Conservation (phyloP, 2,113 vertebrate species). For the Burhinus oedicnemus region DNA sequence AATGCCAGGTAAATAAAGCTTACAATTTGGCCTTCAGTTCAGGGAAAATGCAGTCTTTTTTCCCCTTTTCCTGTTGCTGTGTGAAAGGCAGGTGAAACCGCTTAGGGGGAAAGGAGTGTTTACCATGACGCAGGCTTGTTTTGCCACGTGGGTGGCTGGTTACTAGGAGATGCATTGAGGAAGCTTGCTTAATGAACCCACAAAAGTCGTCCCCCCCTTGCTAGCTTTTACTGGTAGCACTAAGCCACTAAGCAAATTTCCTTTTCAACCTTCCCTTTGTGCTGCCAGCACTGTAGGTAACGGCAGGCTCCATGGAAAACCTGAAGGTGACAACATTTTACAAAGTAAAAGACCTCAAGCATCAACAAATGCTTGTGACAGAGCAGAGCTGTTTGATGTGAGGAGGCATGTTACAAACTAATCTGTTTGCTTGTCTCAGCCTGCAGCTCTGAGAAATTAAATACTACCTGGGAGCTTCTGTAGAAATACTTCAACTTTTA, state of each 20-base stretch:
- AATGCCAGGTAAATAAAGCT: neutral
- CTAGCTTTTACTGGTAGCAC: neutral
- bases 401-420: neutral
- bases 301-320: neutral
- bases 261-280: neutral
- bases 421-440: neutral
- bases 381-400: neutral
- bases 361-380: neutral
- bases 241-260: neutral
- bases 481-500: neutral
- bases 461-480: neutral
- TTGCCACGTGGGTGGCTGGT: neutral
- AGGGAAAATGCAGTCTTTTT: neutral
- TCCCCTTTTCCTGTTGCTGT: neutral
- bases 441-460: neutral
- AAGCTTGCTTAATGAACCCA: neutral
- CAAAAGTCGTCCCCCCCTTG: neutral
- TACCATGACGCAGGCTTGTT: rapidly evolving
- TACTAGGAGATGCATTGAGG: neutral
- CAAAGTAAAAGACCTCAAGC: neutral
- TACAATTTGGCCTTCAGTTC: neutral
- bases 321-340: neutral
- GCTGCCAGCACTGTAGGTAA: neutral
- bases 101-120: neutral
- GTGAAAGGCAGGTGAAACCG: neutral